A percentile compares a stretch with the other conserved stretches of the same genome.
phyloP scores from a whole-genome alignment of 2,797 vertebrate genomes.

The Amniataba percoides region DNA sequence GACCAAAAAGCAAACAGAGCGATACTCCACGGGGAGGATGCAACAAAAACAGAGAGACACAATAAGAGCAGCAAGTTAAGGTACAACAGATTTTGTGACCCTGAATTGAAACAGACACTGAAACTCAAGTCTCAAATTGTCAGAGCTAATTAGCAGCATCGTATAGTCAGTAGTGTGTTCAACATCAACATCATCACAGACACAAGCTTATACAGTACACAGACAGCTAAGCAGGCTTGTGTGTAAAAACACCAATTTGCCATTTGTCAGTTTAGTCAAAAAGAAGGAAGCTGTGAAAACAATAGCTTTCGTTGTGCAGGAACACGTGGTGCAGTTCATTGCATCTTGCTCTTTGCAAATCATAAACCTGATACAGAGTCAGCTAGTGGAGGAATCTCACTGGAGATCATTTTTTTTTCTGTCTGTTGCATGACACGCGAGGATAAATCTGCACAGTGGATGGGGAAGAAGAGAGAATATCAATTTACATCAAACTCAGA shows the following conservation, averaged over 20 bases:
- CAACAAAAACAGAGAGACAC: conserved; percentile 40
- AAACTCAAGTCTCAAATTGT: conserved; percentile 59
- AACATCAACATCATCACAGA: conserved; percentile 56
- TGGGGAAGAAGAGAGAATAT: conserved; percentile 15
- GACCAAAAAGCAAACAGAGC: conserved; percentile 39
- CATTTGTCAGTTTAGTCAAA: conserved; percentile 67
- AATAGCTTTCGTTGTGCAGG: conserved; percentile 40
- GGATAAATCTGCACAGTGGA: conserved; percentile 32
- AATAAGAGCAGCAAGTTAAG: conserved; percentile 62
- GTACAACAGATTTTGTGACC: conserved; percentile 59
- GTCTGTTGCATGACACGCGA: conserved; percentile 60
- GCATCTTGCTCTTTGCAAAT: conserved; percentile 72
- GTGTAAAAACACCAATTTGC: conserved; percentile 60
- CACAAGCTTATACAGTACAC: conserved; percentile 47
- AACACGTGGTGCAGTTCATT: conserved; percentile 52
- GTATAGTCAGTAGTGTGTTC: conserved; percentile 61
- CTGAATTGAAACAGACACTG: conserved; percentile 74
- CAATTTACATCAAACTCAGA: conserved; percentile 22
- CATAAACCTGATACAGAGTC: conserved; percentile 52
- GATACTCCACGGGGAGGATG: conserved; percentile 22
- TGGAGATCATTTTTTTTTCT: conserved; percentile 31
- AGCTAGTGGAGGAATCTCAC: conserved; percentile 40
- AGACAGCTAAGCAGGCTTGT: conserved; percentile 72
- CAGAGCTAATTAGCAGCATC: conserved; percentile 81
- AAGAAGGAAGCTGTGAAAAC: conserved; percentile 36